Evolutionary conservation across 2,888 invertebrate species (phyloP), one percentile per base, ranked within the genome.

Genomic region (Argyresthia albistria): DNA sequence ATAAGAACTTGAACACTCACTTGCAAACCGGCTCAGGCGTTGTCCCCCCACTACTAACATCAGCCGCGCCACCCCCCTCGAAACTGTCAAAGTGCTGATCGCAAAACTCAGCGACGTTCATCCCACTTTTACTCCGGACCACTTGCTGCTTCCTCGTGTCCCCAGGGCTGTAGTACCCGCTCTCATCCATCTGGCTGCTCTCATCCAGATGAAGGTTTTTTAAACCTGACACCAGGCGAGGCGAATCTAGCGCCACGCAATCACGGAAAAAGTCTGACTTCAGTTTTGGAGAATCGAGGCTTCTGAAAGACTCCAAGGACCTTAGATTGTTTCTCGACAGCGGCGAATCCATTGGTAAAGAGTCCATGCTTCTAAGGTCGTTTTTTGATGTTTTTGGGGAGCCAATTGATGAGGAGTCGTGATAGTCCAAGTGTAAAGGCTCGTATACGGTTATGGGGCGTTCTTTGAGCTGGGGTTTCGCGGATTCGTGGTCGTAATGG

Each of bases 161-260:
- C 4, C 84, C 86, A 57, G 87, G 87, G 62, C 87, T 87, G 48
- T 87, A 87, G 59, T 87, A 87, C 25, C 87, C 87, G 57, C 87
- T 87, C 59, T 87, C 87, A 57, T 87, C 87, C 87, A 87, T 87
- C 63, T 86, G 86, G 56, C 80, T 84, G 47, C 73, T 76, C 43
- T 87, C 87, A 60, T 87, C 87, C 60, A 87, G 61, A 62, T 84
- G 86, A 46, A 87, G 53, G 50, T 82, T 83, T 62, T 84, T 75
- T 53, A 87, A 55, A 1, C 84, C 83, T 9, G 80, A 79, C 4
- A 83, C 82, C 52, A 86, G 55, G 54, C 74, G 81, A 0, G 86
- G 86, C 0, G 84, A 84, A 58, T 86, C 86, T 54, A 87, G 55
- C 0, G 68, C 78, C 25, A 2, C 25, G 0, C 67, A 70, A 48